A percentile compares a stretch with the other conserved stretches of the same genome.
Evolutionary conservation across 2,888 invertebrate genomes (phyloP).

Genomic region (Melitaea athalia): DNA sequence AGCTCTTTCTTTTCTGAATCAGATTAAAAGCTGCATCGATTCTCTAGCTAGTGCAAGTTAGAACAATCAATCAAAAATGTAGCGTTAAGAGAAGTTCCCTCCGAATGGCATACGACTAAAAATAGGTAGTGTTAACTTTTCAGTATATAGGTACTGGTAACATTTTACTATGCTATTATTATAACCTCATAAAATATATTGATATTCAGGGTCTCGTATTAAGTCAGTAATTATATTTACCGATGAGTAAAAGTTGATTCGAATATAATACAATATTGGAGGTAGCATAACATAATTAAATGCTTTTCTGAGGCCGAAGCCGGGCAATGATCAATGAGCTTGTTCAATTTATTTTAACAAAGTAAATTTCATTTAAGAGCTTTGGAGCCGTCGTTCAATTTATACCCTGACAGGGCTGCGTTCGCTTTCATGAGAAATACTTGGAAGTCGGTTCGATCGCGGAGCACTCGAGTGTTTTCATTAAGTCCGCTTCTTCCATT

Average conservation of each 20-base stretch:
- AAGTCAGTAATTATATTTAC: neutral
- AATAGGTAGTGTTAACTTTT: neutral
- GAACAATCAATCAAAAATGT: neutral
- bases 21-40: neutral
- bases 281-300: conserved; percentile 25
- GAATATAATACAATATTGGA: conserved; percentile 6
- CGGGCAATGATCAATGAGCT: conserved; percentile 30
- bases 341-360: conserved; percentile 39
- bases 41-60: neutral
- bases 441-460: conserved; percentile 24
- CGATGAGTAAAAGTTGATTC: neutral
- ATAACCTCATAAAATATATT: neutral
- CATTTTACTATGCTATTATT: neutral
- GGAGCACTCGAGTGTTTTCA: conserved; percentile 26
- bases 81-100: neutral
- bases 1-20: neutral
- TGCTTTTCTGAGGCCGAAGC: conserved; percentile 20
- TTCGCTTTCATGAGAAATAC: conserved; percentile 32
- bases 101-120: neutral
- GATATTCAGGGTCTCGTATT: neutral
- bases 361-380: conserved; percentile 36
- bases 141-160: neutral
- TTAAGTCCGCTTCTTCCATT: conserved; percentile 18
- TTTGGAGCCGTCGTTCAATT: conserved; percentile 34
- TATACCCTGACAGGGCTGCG: conserved; percentile 27